These are phyloP conservation scores for Nylanderia fulva DNA, from an alignment of 1,140 invertebrate genomes.

Conservation along the genomic window DNA sequence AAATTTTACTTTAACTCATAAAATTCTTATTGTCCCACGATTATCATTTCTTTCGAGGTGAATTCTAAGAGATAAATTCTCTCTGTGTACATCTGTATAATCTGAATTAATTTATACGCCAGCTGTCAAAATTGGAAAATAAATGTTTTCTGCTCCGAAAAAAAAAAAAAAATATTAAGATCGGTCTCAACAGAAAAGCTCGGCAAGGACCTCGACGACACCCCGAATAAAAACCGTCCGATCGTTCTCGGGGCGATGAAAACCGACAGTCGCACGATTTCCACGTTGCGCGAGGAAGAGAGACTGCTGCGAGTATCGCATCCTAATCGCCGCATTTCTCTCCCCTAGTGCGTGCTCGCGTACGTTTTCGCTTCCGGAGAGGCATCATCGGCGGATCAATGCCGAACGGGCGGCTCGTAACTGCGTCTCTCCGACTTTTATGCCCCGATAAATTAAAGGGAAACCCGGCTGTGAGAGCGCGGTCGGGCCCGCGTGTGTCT, in stretches of 20 bases:
- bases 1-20: too few species aligned
- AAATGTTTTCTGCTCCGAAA: too few species aligned
- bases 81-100: too few species aligned
- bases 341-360: slow-evolving; percentile 16
- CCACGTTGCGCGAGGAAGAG: slow-evolving; percentile 7
- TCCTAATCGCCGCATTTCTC: slow-evolving; percentile 37
- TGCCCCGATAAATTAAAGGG: slow-evolving; percentile 70
- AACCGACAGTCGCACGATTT: slow-evolving; percentile 17
- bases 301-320: slow-evolving; percentile 40
- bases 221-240: slow-evolving; percentile 19
- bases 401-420: slow-evolving; percentile 43
- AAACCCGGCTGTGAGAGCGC: slow-evolving; percentile 47
- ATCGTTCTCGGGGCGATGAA: slow-evolving; percentile 13
- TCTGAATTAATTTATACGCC: neutral
- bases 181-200: too few species aligned
- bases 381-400: slow-evolving; percentile 47
- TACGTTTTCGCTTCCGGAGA: slow-evolving; percentile 27
- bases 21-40: too few species aligned
- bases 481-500: slow-evolving; percentile 51
- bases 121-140: neutral
- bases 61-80: too few species aligned
- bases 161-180: neutral
- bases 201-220: neutral
- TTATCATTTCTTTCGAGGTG: too few species aligned
- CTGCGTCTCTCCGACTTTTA: slow-evolving; percentile 58